Evolutionary conservation across 2,888 invertebrate genomes (phyloP).

Genomic region (Heteromurus nitidus): DNA sequence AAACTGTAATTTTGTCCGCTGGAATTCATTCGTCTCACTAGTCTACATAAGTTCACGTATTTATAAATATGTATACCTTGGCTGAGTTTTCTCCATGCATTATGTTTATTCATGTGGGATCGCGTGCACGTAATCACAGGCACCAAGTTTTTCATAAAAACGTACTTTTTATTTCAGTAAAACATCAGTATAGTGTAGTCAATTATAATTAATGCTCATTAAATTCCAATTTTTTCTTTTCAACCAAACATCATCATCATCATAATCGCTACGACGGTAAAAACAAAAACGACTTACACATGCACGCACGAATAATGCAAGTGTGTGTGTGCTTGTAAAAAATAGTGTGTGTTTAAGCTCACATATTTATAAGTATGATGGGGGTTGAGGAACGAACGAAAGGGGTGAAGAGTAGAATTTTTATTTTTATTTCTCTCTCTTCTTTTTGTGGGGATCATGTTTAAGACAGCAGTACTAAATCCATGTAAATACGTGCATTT

Average conservation of each 20-base stretch:
- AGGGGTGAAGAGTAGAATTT: constrained; percentile 14
- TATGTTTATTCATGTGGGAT: constrained; percentile 19
- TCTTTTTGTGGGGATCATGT: not conserved
- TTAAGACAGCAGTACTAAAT: no score
- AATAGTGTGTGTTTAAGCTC: constrained; percentile 1
- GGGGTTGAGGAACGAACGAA: constrained; percentile 27
- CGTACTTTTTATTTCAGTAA: constrained; percentile 59
- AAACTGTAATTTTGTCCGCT: constrained; percentile 10
- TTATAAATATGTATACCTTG: not conserved
- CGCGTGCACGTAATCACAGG: constrained; percentile 64
- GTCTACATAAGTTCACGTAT: not conserved
- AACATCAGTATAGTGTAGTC: constrained; percentile 64
- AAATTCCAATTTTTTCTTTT: constrained; percentile 66
- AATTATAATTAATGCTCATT: constrained; percentile 66
- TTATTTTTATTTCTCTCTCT: not conserved
- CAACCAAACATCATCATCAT: constrained; percentile 62
- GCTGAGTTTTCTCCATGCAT: not conserved
- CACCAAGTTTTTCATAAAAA: constrained; percentile 36
- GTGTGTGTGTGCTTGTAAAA: constrained; percentile 19
- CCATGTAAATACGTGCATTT: no score
- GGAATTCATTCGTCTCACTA: constrained; percentile 11
- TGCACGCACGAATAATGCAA: constrained; percentile 48
- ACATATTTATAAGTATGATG: no score
- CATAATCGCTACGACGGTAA: constrained; percentile 55
- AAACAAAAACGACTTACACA: constrained; percentile 34